A percentile compares a stretch with the other conserved stretches of the same genome.
These are phyloP conservation scores for Microplitis demolitor DNA, from an alignment of 1,140 invertebrate species.

Conservation along the genomic window DNA sequence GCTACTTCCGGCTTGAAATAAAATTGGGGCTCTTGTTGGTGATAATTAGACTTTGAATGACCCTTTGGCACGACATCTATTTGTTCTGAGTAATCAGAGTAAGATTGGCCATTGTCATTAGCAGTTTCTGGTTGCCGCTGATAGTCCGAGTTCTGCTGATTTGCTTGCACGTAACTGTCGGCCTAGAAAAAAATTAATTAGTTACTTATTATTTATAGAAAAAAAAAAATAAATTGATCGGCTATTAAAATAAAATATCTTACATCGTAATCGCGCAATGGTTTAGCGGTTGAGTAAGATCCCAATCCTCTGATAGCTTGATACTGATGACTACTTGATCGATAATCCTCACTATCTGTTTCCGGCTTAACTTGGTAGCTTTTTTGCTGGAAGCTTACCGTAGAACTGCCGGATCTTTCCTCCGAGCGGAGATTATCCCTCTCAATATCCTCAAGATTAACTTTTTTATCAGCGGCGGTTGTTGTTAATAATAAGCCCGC, in stretches of 20 bases:
- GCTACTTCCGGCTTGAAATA: slow-evolving; percentile 45
- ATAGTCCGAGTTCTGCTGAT: slow-evolving; percentile 36
- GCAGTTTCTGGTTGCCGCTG: slow-evolving; percentile 31
- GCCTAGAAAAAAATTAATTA: neutral
- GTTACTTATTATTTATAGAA: no score
- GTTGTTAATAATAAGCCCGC: slow-evolving; percentile 36
- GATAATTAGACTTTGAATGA: slow-evolving; percentile 29
- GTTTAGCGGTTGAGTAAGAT: neutral
- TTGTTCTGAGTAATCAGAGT: slow-evolving; percentile 4
- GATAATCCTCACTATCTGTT: slow-evolving; percentile 34
- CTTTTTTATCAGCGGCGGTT: slow-evolving; percentile 41
- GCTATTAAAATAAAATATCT: neutral
- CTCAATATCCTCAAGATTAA: slow-evolving; percentile 54
- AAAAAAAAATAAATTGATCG: no score
- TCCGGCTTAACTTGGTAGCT: slow-evolving; percentile 40
- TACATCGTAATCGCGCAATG: slow-evolving; percentile 3
- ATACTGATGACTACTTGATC: slow-evolving; percentile 1
- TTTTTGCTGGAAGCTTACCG: slow-evolving; percentile 31
- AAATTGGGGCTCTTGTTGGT: slow-evolving; percentile 37
- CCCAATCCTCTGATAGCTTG: slow-evolving; percentile 1
- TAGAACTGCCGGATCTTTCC: slow-evolving; percentile 32
- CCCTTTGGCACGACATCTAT: slow-evolving; percentile 24
- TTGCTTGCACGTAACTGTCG: neutral
- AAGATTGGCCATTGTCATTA: neutral
- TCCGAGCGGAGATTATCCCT: slow-evolving; percentile 47